A percentile compares a stretch with the other conserved stretches of the same genome.
Conservation (phyloP, 2,797 vertebrate genomes). For the Myotis vivesi region DNA sequence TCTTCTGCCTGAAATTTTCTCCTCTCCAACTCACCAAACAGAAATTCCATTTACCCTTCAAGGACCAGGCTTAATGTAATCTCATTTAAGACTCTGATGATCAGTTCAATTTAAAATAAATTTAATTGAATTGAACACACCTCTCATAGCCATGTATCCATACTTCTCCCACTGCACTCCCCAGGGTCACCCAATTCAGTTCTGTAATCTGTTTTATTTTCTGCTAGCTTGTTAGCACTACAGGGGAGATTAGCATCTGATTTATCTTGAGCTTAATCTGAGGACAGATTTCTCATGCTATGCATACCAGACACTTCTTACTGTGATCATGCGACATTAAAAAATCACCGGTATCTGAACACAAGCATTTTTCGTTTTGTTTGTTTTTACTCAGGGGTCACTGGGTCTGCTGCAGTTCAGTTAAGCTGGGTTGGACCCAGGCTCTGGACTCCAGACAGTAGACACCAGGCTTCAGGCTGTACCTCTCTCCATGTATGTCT, state of each 20-base stretch:
- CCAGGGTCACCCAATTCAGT: background rate
- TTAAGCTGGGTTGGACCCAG: background rate
- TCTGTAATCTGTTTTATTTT: background rate
- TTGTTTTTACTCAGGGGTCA: background rate
- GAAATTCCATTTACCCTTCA: background rate
- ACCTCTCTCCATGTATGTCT: background rate
- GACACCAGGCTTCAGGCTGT: background rate
- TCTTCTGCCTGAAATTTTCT: background rate
- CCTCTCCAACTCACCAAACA: background rate
- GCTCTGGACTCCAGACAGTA: background rate
- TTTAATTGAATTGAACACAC: background rate
- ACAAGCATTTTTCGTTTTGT: background rate
- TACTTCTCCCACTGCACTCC: background rate
- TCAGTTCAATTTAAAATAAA: background rate
- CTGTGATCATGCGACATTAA: background rate
- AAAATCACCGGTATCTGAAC: background rate
- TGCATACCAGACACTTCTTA: background rate
- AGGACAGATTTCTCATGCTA: background rate
- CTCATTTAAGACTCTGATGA: background rate
- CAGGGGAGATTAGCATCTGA: background rate
- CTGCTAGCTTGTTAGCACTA: background rate
- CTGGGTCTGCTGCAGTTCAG: background rate
- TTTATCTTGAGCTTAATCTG: constrained; percentile 24
- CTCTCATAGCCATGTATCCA: background rate
- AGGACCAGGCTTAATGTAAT: background rate